Percentiles rank a stretch among this genome's conserved stretches.
Conservation (phyloP, 1,140 invertebrate species). For the Drosophila sp. region DNA sequence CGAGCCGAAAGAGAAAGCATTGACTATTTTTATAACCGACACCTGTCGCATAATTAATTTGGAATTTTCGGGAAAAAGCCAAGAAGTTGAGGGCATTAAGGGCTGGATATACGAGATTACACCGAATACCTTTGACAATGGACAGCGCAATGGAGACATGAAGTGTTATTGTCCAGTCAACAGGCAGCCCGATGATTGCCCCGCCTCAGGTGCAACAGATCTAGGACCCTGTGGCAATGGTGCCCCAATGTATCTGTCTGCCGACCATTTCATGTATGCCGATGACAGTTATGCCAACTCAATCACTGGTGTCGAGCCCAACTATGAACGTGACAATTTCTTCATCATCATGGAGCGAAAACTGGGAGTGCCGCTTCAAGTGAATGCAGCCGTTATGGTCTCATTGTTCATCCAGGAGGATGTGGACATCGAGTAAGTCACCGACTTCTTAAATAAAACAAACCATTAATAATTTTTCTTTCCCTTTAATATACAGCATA, state of each 20-base stretch:
- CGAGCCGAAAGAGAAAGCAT: constrained; percentile 85
- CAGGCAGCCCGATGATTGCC: constrained; percentile 84
- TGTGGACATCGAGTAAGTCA: constrained; percentile 86
- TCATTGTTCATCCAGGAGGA: constrained; percentile 88
- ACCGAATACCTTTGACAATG: constrained; percentile 88
- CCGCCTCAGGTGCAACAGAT: constrained; percentile 86
- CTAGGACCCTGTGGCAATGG: constrained; percentile 89
- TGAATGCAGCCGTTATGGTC: constrained; percentile 89
- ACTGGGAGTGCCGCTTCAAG: constrained; percentile 89
- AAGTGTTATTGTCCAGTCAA: constrained; percentile 86
- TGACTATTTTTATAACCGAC: constrained; percentile 89
- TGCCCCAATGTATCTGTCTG: constrained; percentile 92
- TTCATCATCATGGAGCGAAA: constrained; percentile 90
- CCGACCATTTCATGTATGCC: constrained; percentile 93
- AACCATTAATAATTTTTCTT: neutral
- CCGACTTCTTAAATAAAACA: too few relatives aligned
- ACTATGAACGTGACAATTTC: constrained; percentile 89
- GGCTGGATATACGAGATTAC: constrained; percentile 87
- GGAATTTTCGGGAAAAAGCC: constrained; percentile 72
- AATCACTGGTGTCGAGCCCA: constrained; percentile 89
- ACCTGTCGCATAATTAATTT: constrained; percentile 88
- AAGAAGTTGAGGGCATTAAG: constrained; percentile 85
- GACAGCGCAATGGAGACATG: constrained; percentile 86
- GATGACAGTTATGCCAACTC: constrained; percentile 88
- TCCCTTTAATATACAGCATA: constrained; percentile 45